A percentile compares a stretch with the other conserved stretches of the same genome.
Conservation (phyloP, 2,113 vertebrate genomes). For the Uropsilus gracilis region DNA sequence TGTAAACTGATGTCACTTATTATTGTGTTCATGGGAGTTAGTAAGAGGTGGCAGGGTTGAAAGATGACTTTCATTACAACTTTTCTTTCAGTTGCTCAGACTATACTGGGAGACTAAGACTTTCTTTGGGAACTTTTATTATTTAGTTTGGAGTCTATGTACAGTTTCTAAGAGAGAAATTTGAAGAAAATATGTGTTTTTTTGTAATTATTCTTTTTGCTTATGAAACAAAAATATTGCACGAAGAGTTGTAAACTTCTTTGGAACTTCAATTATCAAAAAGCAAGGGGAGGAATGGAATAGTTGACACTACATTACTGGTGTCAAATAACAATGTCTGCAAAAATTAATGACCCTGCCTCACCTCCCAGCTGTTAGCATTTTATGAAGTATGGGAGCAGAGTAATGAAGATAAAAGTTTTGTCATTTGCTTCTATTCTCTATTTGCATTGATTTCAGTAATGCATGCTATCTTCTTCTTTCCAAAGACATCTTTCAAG, state of each 20-base stretch:
- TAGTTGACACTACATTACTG: neutral
- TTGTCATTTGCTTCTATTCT: neutral
- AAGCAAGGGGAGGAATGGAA: neutral
- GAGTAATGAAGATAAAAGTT: neutral
- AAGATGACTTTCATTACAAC: conserved; percentile 70
- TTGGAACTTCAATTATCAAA: neutral
- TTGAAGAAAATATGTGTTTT: conserved; percentile 31
- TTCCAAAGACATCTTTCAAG: neutral
- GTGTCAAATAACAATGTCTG: neutral
- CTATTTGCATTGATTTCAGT: neutral
- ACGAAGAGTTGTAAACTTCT: neutral
- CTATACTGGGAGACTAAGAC: neutral
- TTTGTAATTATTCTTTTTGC: neutral
- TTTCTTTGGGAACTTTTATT: conserved; percentile 37
- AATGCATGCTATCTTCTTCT: neutral
- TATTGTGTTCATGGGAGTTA: conserved; percentile 49
- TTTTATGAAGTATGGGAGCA: neutral
- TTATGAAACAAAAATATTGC: neutral
- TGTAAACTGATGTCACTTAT: conserved; percentile 52
- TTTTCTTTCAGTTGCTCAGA: neutral
- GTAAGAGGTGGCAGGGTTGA: conserved; percentile 38
- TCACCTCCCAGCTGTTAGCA: neutral
- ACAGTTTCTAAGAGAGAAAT: neutral
- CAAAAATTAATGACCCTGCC: neutral
- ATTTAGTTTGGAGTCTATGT: neutral